Conservation (phyloP, 2,797 vertebrate genomes). For the Macropus fuliginosus region DNA sequence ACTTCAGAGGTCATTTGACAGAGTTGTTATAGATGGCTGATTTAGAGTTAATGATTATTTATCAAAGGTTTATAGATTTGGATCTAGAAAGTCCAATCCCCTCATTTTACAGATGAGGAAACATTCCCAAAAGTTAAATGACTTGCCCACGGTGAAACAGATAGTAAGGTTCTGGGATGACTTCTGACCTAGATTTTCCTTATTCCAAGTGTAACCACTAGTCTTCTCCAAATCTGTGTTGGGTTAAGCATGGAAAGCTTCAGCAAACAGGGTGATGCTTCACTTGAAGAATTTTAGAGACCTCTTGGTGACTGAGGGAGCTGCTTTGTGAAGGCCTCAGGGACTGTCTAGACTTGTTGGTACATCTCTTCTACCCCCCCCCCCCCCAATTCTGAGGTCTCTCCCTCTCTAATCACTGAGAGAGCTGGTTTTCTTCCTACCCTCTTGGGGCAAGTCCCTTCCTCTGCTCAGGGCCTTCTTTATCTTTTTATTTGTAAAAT, state of each 20-base stretch:
- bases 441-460: neutral
- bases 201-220: neutral
- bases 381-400: neutral
- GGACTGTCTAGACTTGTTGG: neutral
- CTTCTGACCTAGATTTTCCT: neutral
- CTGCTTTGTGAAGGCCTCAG: neutral
- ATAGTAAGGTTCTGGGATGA: neutral
- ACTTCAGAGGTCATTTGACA: neutral
- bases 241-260: neutral
- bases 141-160: neutral
- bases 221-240: neutral
- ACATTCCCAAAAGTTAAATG: neutral
- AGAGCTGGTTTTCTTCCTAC: neutral
- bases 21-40: neutral
- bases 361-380: neutral
- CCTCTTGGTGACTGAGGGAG: neutral
- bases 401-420: neutral
- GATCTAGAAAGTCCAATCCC: neutral
- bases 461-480: neutral
- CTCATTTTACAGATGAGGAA: neutral
- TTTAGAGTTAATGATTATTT: neutral
- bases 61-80: neutral
- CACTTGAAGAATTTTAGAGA: neutral
- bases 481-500: neutral
- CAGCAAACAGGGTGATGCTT: neutral